Evolutionary conservation across 2,888 invertebrate genomes (phyloP).

Genomic region (Cartodere bifasciata): DNA sequence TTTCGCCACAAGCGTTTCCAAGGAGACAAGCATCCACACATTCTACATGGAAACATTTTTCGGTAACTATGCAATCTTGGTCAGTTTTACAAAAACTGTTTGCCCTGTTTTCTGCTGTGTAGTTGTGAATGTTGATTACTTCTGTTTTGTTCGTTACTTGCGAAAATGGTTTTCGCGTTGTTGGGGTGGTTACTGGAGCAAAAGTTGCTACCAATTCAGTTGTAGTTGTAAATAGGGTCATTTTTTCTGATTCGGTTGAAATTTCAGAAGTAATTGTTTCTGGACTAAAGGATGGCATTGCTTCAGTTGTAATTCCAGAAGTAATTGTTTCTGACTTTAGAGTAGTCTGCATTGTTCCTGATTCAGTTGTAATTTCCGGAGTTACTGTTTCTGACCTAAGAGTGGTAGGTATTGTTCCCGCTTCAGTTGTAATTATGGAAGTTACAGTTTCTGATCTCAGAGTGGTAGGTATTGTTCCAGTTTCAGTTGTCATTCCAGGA

Average conservation of each 20-base stretch:
- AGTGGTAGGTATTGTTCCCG: too few relatives aligned
- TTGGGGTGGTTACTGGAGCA: background rate
- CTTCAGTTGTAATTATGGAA: background rate
- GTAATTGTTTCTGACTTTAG: background rate
- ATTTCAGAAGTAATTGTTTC: slow-evolving; percentile 2
- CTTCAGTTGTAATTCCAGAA: slow-evolving; percentile 6
- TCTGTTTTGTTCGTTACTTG: slow-evolving; percentile 6
- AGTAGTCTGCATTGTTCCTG: background rate
- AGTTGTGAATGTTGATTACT: slow-evolving; percentile 5
- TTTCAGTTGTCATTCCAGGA: background rate
- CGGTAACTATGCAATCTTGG: slow-evolving; percentile 47
- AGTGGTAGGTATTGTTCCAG: background rate
- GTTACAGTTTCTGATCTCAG: background rate
- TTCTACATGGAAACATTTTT: slow-evolving; percentile 49
- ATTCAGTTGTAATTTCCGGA: slow-evolving; percentile 1
- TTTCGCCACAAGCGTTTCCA: slow-evolving; percentile 42
- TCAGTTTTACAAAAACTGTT: slow-evolving; percentile 42
- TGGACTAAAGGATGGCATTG: background rate
- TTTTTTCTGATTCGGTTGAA: slow-evolving; percentile 2
- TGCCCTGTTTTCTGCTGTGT: background rate
- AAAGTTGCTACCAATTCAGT: background rate
- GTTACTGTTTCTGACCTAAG: too few relatives aligned
- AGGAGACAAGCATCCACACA: slow-evolving; percentile 51
- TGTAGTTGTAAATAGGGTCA: background rate
- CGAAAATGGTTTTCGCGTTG: background rate